These are phyloP conservation scores for Parapristionchus giblindavisi DNA, from an alignment of 2,888 invertebrate genomes.

Conservation along the genomic window DNA sequence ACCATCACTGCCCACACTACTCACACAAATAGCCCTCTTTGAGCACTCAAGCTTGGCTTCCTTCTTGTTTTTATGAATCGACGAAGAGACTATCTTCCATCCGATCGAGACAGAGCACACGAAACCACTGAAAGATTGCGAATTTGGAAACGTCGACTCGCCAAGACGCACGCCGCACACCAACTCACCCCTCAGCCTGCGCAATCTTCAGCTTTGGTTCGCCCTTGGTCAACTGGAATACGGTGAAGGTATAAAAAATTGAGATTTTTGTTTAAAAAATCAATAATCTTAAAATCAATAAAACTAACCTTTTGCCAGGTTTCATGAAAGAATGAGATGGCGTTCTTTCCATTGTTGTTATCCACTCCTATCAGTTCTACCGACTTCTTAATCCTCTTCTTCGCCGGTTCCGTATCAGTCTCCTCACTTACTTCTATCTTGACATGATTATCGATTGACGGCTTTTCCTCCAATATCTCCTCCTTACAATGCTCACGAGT, in stretches of 20 bases:
- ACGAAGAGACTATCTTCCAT: background rate
- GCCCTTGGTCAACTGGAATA: no score
- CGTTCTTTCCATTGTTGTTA: background rate
- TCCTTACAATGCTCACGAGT: background rate
- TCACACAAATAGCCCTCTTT: constrained; percentile 13
- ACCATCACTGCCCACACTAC: background rate
- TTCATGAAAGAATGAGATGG: background rate
- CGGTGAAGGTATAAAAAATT: no score
- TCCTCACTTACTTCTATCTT: background rate
- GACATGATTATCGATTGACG: no score
- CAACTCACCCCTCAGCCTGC: no score
- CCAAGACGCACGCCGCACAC: no score
- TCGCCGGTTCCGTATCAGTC: no score
- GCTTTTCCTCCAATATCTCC: background rate
- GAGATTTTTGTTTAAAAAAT: no score
- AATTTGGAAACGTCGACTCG: no score
- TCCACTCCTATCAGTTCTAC: background rate
- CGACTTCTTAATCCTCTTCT: background rate
- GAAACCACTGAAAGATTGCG: no score
- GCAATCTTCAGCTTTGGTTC: no score
- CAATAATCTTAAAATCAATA: no score
- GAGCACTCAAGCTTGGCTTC: constrained; percentile 38
- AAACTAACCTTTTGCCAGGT: background rate
- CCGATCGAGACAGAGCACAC: constrained; percentile 3
- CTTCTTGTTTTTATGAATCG: constrained; percentile 29